These are phyloP conservation scores for Luffia ferchaultella DNA, from an alignment of 2,888 invertebrate species.

Conservation along the genomic window DNA sequence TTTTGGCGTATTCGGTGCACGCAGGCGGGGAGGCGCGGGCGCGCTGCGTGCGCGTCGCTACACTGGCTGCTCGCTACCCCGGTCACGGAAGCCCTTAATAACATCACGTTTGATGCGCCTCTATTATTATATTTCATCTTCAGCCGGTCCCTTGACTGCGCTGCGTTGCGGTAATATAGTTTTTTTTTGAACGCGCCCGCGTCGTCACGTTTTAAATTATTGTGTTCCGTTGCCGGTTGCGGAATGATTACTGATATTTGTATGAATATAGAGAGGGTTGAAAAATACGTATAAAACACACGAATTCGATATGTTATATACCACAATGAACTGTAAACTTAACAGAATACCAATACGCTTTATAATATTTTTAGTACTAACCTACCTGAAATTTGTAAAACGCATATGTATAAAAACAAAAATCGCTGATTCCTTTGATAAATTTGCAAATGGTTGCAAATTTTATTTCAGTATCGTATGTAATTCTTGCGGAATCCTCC, in stretches of 20 bases:
- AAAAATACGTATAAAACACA: no score
- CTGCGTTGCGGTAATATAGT: conserved; percentile 30
- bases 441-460: no score
- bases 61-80: conserved; percentile 30
- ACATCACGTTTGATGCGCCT: conserved; percentile 67
- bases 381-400: no score
- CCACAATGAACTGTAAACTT: no score
- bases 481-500: no score
- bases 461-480: no score
- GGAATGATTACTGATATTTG: neutral
- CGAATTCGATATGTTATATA: no score
- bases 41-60: conserved; percentile 44
- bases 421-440: no score
- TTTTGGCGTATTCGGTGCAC: conserved; percentile 28
- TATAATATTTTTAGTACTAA: no score
- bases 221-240: neutral
- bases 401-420: no score
- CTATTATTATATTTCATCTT: conserved; percentile 66
- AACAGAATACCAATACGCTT: no score
- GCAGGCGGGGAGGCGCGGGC: conserved; percentile 24
- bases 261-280: no score
- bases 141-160: conserved; percentile 52
- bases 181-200: conserved; percentile 11
- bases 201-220: conserved; percentile 22
- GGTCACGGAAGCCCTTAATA: conserved; percentile 61